phyloP scores from a whole-genome alignment of 2,113 vertebrate genomes.

The Sebastes schlegelii region DNA sequence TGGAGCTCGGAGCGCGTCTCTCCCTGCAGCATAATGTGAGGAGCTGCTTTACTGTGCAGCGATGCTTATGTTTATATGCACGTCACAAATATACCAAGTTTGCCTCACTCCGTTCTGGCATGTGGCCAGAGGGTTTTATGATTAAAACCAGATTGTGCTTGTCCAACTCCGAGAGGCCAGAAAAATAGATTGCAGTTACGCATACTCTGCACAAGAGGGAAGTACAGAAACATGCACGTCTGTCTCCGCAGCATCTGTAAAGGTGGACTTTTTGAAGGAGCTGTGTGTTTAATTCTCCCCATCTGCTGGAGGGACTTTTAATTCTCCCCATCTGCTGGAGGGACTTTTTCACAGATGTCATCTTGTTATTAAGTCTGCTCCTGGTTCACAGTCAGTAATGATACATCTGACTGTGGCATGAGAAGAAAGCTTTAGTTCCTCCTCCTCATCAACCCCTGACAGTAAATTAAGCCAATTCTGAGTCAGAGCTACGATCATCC shows the following conservation, averaged over 20 bases:
- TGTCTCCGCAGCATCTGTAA: slow-evolving; percentile 45
- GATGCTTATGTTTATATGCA: slow-evolving; percentile 70
- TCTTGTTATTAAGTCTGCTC: slow-evolving; percentile 51
- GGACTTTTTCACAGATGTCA: slow-evolving; percentile 44
- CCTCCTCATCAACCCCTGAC: slow-evolving; percentile 39
- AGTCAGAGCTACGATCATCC: slow-evolving; percentile 65
- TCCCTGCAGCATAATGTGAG: slow-evolving; percentile 31
- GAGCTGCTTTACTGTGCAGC: slow-evolving; percentile 25
- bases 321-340: slow-evolving; percentile 24
- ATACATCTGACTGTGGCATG: slow-evolving; percentile 41
- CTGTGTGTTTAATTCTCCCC: slow-evolving; percentile 13
- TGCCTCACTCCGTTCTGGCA: slow-evolving; percentile 72
- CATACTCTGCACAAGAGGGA: slow-evolving; percentile 84
- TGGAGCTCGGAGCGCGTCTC: slow-evolving; percentile 7
- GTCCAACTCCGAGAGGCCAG: slow-evolving; percentile 59
- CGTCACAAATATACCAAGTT: slow-evolving; percentile 75
- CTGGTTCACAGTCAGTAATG: slow-evolving; percentile 39
- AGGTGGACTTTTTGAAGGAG: slow-evolving; percentile 38
- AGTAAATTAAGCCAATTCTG: slow-evolving; percentile 52
- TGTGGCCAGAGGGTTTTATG: slow-evolving; percentile 77
- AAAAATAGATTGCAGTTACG: slow-evolving; percentile 80
- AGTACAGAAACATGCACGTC: slow-evolving; percentile 51
- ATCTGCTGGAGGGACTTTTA: slow-evolving; percentile 38
- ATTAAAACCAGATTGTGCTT: slow-evolving; percentile 85
- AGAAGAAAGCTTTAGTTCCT: slow-evolving; percentile 39